Conservation (phyloP, 2,797 vertebrate species). For the Anomalospiza imberbis region DNA sequence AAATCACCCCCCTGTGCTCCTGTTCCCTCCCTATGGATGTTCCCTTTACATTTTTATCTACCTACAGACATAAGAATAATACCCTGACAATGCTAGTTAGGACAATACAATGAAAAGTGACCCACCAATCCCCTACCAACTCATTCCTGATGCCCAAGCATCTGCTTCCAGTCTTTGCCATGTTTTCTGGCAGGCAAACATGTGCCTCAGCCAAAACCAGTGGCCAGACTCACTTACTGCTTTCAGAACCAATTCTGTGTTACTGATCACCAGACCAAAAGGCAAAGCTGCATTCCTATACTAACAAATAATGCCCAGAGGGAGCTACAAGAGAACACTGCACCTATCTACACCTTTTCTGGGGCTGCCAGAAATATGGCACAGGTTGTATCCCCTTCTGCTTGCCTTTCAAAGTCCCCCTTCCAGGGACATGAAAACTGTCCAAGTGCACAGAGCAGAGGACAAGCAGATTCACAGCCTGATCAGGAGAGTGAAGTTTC, state of each 20-base stretch:
- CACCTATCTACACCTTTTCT: background rate
- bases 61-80: background rate
- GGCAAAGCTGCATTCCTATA: background rate
- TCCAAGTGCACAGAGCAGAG: background rate
- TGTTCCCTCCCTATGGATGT: background rate
- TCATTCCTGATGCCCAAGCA: background rate
- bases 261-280: background rate
- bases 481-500: background rate
- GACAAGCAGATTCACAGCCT: background rate
- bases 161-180: background rate
- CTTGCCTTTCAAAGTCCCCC: background rate
- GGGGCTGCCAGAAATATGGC: background rate
- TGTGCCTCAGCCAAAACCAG: background rate
- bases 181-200: background rate
- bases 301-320: background rate
- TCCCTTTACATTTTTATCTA: background rate
- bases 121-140: background rate
- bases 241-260: background rate
- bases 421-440: background rate
- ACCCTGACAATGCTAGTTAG: background rate
- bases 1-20: background rate
- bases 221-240: background rate
- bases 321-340: background rate
- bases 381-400: background rate
- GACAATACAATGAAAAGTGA: background rate